phyloP scores from a whole-genome alignment of 2,113 vertebrate species.

The Shinisaurus crocodilurus region DNA sequence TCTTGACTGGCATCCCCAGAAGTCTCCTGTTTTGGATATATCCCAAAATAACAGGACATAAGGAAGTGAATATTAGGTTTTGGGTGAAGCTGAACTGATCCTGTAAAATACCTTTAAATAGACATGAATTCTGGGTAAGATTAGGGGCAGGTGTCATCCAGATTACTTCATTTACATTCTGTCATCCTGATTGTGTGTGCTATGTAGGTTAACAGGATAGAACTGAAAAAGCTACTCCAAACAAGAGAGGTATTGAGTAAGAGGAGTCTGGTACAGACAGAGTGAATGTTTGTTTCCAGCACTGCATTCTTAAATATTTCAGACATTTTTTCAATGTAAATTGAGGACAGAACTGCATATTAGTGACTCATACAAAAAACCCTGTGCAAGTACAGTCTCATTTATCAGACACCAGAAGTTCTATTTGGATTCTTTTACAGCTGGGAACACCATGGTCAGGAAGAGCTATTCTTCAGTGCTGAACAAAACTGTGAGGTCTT shows the following conservation, averaged over 20 bases:
- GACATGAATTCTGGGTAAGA: neutral
- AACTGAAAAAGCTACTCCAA: neutral
- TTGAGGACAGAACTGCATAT: neutral
- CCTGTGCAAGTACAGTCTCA: neutral
- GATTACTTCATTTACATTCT: neutral
- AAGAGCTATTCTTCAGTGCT: neutral
- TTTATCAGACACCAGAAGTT: neutral
- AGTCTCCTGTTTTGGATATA: neutral
- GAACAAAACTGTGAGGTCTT: neutral
- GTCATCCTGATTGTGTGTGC: neutral
- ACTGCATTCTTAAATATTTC: neutral
- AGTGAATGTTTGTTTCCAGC: neutral
- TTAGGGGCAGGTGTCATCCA: neutral
- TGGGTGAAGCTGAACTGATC: neutral
- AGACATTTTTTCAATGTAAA: constrained; percentile 1
- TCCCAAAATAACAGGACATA: neutral
- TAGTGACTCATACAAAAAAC: neutral
- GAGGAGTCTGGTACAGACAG: accelerated
- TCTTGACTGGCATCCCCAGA: neutral
- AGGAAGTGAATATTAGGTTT: neutral
- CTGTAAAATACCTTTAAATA: neutral
- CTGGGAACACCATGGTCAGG: neutral
- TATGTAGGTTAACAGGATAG: neutral
- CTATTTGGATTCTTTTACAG: neutral
- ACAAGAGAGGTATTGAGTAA: neutral